phyloP scores from a whole-genome alignment of 2,888 invertebrate species.

The Phoronis australis region DNA sequence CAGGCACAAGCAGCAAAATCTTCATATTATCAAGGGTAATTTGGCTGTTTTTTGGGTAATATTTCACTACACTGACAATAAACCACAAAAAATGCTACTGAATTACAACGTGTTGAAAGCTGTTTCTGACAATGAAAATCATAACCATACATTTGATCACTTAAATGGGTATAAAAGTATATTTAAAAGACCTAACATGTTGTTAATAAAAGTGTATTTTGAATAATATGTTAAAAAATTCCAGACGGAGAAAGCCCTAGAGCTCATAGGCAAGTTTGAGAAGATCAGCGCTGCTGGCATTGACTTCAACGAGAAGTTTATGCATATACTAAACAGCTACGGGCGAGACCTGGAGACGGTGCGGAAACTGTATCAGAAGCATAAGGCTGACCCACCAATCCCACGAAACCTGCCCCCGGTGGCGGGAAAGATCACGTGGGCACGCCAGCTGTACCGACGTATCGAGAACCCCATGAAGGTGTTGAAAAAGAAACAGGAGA shows the following conservation, averaged over 20 bases:
- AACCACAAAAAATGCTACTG: too few relatives aligned
- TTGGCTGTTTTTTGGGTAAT: too few relatives aligned
- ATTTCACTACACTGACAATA: too few relatives aligned
- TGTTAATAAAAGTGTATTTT: too few relatives aligned
- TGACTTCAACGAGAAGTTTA: conserved; percentile 52
- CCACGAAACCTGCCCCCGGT: conserved; percentile 86
- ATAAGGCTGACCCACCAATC: conserved; percentile 82
- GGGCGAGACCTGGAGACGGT: conserved; percentile 81
- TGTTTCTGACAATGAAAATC: too few relatives aligned
- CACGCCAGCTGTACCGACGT: conserved; percentile 73
- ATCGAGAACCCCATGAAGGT: conserved; percentile 73
- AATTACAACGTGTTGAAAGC: too few relatives aligned
- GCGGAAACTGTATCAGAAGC: conserved; percentile 70
- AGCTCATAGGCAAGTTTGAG: conserved; percentile 49
- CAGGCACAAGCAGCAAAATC: too few relatives aligned
- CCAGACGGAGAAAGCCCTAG: conserved; percentile 51
- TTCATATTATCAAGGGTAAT: too few relatives aligned
- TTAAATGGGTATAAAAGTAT: too few relatives aligned
- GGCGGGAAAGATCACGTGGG: conserved; percentile 74
- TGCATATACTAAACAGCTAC: conserved; percentile 49
- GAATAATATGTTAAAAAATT: conserved; percentile 5
- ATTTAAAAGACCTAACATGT: too few relatives aligned
- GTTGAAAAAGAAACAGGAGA: conserved; percentile 48
- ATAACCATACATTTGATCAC: too few relatives aligned
- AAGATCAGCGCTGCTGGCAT: conserved; percentile 45